Evolutionary conservation across 1,140 invertebrate genomes (phyloP).

Genomic region (Pogonognathellus flavescens): DNA sequence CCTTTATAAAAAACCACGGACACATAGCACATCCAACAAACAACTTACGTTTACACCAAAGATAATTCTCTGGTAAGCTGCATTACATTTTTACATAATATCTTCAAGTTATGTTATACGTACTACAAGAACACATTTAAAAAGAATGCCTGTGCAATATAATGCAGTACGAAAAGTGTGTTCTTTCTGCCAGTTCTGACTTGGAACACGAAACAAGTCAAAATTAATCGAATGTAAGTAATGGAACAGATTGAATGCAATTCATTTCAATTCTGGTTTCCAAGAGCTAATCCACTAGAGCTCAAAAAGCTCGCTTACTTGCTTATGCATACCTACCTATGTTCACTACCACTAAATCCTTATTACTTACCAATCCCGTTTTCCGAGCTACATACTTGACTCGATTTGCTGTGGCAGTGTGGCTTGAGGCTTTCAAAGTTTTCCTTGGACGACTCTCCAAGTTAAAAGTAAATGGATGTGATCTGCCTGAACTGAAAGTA

Average conservation of each 20-base stretch:
- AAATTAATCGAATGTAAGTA: constrained; percentile 31
- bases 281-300: background rate
- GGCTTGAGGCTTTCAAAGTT: background rate
- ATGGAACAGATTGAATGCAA: constrained; percentile 12
- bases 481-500: background rate
- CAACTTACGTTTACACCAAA: no score
- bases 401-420: no score
- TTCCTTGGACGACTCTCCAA: background rate
- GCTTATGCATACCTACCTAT: background rate
- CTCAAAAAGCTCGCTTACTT: constrained; percentile 1
- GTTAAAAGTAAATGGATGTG: background rate
- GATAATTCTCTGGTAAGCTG: background rate
- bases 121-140: no score
- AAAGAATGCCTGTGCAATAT: no score
- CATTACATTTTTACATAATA: background rate
- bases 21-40: no score
- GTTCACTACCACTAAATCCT: background rate
- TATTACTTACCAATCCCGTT: constrained; percentile 40
- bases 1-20: no score
- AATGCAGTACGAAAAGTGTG: no score
- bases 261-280: constrained; percentile 24
- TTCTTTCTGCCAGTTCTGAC: no score
- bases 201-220: background rate
- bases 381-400: background rate
- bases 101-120: background rate